A percentile compares a stretch with the other conserved stretches of the same genome.
Evolutionary conservation across 2,113 vertebrate species (phyloP).

Genomic region (Corydoras maculifer): DNA sequence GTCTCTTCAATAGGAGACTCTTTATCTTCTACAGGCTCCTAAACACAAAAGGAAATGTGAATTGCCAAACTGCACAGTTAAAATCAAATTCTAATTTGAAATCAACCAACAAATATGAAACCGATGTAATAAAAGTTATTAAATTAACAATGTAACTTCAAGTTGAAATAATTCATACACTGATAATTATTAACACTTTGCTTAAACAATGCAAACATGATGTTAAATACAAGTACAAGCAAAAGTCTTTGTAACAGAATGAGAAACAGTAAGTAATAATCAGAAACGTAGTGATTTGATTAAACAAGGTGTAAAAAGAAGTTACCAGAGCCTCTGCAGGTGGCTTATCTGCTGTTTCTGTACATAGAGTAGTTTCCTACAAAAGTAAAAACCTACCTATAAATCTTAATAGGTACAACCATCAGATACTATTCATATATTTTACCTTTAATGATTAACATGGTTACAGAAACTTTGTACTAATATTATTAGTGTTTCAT

Average conservation of each 20-base stretch:
- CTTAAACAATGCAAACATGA: too few species aligned
- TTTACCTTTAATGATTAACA: neutral
- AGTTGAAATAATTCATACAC: too few species aligned
- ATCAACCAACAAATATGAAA: too few species aligned
- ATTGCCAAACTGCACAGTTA: slow-evolving; percentile 16
- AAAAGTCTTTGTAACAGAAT: too few species aligned
- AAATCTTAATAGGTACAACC: neutral
- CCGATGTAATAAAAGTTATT: too few species aligned
- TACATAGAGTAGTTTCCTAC: slow-evolving; percentile 41
- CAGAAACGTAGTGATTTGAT: neutral
- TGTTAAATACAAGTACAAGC: too few species aligned
- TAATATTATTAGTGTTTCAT: slow-evolving; percentile 8
- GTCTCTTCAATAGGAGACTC: slow-evolving; percentile 48
- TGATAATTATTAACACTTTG: too few species aligned
- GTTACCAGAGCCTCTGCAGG: slow-evolving; percentile 48
- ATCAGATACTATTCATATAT: neutral
- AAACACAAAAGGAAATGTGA: slow-evolving; percentile 33
- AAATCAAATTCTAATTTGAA: too few species aligned
- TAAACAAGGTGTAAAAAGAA: neutral
- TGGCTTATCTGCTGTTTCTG: slow-evolving; percentile 41
- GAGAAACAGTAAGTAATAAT: neutral
- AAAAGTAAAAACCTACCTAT: slow-evolving; percentile 14
- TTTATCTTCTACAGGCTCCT: slow-evolving; percentile 42
- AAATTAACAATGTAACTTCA: too few species aligned
- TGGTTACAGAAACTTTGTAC: neutral